Conservation (phyloP, 2,888 invertebrate species). For the Ecdyonurus torrentis region DNA sequence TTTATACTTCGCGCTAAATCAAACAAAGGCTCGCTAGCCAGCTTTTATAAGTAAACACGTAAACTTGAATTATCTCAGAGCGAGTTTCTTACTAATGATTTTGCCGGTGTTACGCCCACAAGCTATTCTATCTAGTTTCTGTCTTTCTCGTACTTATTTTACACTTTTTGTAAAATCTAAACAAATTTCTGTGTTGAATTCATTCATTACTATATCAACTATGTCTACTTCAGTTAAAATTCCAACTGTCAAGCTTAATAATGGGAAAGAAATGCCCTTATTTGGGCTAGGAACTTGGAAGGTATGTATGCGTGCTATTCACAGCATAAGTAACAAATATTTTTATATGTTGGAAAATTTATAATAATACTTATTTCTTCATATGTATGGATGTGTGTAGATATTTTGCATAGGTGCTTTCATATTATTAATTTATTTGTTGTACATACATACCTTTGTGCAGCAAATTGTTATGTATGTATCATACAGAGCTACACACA, state of each 20-base stretch:
- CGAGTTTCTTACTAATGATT: background rate
- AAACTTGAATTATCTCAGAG: background rate
- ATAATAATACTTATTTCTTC: too few relatives aligned
- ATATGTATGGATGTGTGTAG: too few relatives aligned
- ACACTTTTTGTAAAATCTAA: background rate
- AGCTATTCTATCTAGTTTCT: background rate
- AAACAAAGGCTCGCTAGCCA: background rate
- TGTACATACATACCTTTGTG: too few relatives aligned
- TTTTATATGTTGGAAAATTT: too few relatives aligned
- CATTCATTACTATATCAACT: too few relatives aligned
- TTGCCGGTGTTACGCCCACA: background rate
- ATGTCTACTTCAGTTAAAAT: background rate
- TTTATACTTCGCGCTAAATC: background rate
- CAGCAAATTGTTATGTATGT: too few relatives aligned
- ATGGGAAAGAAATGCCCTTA: slow-evolving; percentile 38
- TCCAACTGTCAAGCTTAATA: slow-evolving; percentile 33
- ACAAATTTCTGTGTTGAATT: too few relatives aligned
- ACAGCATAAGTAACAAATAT: too few relatives aligned
- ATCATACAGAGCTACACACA: too few relatives aligned
- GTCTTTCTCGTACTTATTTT: background rate
- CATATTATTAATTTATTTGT: too few relatives aligned
- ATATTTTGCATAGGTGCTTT: too few relatives aligned
- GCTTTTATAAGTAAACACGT: background rate
- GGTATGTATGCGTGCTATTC: too few relatives aligned
- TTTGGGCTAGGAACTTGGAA: slow-evolving; percentile 46